phyloP scores from a whole-genome alignment of 2,888 invertebrate genomes.

The Hemistola chrysoprasaria region DNA sequence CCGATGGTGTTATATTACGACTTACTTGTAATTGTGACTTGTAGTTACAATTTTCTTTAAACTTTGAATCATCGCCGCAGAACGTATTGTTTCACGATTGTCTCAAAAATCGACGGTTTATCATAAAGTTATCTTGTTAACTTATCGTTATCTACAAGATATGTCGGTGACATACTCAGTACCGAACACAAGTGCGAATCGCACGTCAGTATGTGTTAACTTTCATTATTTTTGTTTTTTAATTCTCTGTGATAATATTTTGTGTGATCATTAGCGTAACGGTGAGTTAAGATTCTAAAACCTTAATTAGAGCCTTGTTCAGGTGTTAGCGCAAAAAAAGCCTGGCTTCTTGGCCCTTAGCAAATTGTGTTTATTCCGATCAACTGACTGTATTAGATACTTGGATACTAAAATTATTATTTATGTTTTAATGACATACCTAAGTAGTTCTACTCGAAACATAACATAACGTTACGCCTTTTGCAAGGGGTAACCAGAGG shows the following conservation, averaged over 20 bases:
- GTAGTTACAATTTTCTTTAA: background rate
- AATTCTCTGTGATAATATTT: slow-evolving; percentile 12
- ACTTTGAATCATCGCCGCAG: slow-evolving; percentile 1
- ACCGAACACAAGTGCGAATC: slow-evolving; percentile 8
- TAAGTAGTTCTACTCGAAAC: too few species aligned
- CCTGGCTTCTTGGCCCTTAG: too few species aligned
- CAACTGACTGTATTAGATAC: too few species aligned
- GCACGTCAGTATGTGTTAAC: slow-evolving; percentile 9
- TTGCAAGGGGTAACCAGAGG: too few species aligned
- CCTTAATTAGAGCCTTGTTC: too few species aligned
- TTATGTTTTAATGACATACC: too few species aligned
- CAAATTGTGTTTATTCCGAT: too few species aligned
- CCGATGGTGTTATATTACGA: too few species aligned
- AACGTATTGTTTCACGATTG: slow-evolving; percentile 3
- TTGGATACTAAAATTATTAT: too few species aligned
- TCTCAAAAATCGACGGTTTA: slow-evolving; percentile 15
- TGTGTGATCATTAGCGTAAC: slow-evolving; percentile 1
- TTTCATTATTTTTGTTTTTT: slow-evolving; percentile 8
- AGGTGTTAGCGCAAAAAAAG: too few species aligned
- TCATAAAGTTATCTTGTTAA: slow-evolving; percentile 7
- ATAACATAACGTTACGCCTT: too few species aligned
- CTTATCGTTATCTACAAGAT: slow-evolving; percentile 20
- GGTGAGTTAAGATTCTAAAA: background rate
- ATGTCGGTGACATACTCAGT: slow-evolving; percentile 15
- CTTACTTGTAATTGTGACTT: background rate